These are phyloP conservation scores for Carcina quercana DNA, from an alignment of 2,888 invertebrate genomes.

Conservation along the genomic window DNA sequence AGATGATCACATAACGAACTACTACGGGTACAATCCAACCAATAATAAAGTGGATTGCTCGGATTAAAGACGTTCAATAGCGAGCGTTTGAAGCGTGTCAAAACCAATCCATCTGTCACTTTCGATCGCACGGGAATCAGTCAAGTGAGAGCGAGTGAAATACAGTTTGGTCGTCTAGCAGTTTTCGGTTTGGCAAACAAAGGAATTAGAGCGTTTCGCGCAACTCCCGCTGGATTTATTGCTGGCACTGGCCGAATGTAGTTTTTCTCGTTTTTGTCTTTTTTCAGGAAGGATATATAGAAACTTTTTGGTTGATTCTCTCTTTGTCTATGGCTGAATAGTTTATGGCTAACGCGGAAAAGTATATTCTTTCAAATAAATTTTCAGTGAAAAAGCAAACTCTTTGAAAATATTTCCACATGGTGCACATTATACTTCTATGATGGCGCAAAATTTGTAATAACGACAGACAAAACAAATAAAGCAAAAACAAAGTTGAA, in stretches of 20 bases:
- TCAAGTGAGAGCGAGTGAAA: slow-evolving; percentile 60
- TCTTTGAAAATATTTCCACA: too few species aligned
- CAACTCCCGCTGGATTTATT: slow-evolving; percentile 55
- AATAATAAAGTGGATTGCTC: background rate
- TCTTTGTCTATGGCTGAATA: too few species aligned
- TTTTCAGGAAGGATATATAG: too few species aligned
- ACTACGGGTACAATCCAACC: too few species aligned
- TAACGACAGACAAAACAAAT: slow-evolving; percentile 10
- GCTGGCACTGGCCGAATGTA: slow-evolving; percentile 53
- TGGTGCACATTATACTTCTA: too few species aligned
- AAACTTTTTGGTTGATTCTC: too few species aligned
- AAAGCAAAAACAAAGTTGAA: slow-evolving; percentile 8
- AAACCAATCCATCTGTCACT: slow-evolving; percentile 46
- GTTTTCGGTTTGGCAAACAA: slow-evolving; percentile 68
- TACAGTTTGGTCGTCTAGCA: slow-evolving; percentile 49
- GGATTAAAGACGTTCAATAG: background rate
- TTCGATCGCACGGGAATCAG: slow-evolving; percentile 45
- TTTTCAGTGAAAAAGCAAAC: too few species aligned
- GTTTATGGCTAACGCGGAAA: too few species aligned
- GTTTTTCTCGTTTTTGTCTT: too few species aligned
- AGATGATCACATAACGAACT: too few species aligned
- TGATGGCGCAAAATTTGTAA: too few species aligned
- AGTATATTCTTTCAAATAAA: too few species aligned
- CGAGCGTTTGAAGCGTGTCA: slow-evolving; percentile 6
- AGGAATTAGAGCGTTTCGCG: slow-evolving; percentile 62